Percentiles rank a stretch among this genome's conserved stretches.
These are phyloP conservation scores for Mus pahari DNA, from an alignment of 2,113 vertebrate species.

Conservation along the genomic window DNA sequence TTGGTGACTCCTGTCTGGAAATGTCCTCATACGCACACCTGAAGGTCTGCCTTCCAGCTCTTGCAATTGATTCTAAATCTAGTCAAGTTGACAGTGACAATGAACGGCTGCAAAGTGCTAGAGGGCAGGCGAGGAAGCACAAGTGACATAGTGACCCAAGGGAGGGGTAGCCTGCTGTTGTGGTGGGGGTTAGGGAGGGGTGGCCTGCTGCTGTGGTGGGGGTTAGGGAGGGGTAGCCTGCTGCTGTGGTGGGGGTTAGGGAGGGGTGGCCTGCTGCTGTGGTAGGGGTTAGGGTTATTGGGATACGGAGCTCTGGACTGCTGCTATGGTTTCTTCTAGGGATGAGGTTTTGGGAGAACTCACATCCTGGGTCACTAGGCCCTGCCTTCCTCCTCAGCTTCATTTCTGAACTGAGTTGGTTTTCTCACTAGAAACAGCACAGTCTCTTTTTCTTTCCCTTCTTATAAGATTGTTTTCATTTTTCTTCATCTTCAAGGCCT, in stretches of 20 bases:
- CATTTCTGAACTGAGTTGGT: constrained; percentile 3
- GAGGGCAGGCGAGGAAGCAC: background rate
- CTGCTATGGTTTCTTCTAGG: background rate
- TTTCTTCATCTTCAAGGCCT: constrained; percentile 49
- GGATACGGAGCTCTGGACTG: background rate
- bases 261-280: background rate
- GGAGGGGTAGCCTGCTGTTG: background rate
- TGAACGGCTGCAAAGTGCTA: background rate
- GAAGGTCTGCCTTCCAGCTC: background rate
- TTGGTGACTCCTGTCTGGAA: background rate
- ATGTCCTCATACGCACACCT: background rate
- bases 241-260: background rate
- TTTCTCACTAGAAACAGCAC: constrained; percentile 42
- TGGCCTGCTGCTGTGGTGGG: background rate
- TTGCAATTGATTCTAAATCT: background rate
- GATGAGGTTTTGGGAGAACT: background rate
- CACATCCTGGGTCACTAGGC: background rate
- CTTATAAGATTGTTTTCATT: constrained; percentile 30
- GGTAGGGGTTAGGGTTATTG: background rate
- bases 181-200: no score
- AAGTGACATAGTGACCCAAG: background rate
- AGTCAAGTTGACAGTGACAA: background rate
- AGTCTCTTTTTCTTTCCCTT: background rate
- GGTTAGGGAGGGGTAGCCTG: background rate
- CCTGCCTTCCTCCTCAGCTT: background rate